Conservation (phyloP, 2,797 vertebrate genomes). For the Anabacerthia variegaticeps region DNA sequence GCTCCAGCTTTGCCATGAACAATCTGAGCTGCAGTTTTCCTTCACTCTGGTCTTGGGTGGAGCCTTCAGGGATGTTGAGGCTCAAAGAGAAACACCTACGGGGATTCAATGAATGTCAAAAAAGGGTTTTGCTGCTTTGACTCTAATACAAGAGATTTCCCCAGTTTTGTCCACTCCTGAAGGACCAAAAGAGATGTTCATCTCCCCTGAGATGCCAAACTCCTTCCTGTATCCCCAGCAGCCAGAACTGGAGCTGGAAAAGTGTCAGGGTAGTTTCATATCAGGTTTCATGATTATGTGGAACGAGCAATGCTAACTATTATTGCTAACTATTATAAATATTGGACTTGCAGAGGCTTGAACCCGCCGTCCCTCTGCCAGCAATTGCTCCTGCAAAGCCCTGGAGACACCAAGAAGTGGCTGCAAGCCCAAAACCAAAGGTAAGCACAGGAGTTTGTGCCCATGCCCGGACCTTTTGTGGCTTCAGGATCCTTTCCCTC, state of each 20-base stretch:
- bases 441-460: background rate
- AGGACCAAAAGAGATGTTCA: background rate
- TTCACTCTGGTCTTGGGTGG: background rate
- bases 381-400: background rate
- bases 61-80: background rate
- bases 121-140: background rate
- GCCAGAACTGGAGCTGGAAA: background rate
- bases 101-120: background rate
- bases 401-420: constrained; percentile 16
- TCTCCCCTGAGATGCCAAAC: background rate
- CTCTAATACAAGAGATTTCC: background rate
- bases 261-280: background rate
- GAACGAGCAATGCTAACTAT: constrained; percentile 27
- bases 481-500: background rate
- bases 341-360: constrained; percentile 76
- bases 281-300: background rate
- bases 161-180: background rate
- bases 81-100: background rate
- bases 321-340: constrained; percentile 46
- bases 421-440: constrained; percentile 25
- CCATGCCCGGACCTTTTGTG: accelerated
- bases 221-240: background rate
- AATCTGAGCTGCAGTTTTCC: background rate
- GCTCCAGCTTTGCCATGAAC: background rate
- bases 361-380: constrained; percentile 44